These are phyloP conservation scores for Pedionomus torquatus DNA, from an alignment of 2,113 vertebrate species.

Conservation along the genomic window DNA sequence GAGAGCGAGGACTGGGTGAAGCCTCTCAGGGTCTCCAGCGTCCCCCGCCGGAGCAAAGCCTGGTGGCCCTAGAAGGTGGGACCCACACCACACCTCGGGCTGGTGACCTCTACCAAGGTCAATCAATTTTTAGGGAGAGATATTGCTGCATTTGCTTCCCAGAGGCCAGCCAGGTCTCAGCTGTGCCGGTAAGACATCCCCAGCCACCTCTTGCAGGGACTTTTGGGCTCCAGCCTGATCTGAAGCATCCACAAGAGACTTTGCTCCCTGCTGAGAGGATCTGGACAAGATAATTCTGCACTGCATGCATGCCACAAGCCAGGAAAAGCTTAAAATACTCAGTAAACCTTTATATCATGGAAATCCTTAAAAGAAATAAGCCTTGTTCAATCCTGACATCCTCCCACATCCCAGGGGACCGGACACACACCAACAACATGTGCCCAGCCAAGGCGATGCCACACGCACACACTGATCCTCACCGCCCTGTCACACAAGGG, in stretches of 20 bases:
- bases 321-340: not conserved
- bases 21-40: rapidly evolving
- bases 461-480: not conserved
- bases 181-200: not conserved
- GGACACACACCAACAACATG: rapidly evolving
- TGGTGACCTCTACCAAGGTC: slow-evolving; percentile 22
- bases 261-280: not conserved
- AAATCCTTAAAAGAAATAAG: not conserved
- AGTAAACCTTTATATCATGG: not conserved
- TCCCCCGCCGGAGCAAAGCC: not conserved
- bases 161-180: rapidly evolving
- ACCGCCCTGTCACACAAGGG: not conserved
- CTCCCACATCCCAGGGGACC: not conserved
- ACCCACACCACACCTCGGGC: not conserved
- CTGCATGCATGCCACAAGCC: not conserved
- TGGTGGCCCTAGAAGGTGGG: rapidly evolving
- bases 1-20: not conserved
- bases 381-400: not conserved
- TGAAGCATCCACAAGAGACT: not conserved
- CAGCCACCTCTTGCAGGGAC: not conserved
- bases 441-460: rapidly evolving
- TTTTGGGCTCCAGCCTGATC: not conserved
- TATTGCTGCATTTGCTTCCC: not conserved
- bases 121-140: not conserved
- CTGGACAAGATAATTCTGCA: not conserved